Conservation (phyloP, 2,113 vertebrate genomes). For the Hyperoodon ampullatus region DNA sequence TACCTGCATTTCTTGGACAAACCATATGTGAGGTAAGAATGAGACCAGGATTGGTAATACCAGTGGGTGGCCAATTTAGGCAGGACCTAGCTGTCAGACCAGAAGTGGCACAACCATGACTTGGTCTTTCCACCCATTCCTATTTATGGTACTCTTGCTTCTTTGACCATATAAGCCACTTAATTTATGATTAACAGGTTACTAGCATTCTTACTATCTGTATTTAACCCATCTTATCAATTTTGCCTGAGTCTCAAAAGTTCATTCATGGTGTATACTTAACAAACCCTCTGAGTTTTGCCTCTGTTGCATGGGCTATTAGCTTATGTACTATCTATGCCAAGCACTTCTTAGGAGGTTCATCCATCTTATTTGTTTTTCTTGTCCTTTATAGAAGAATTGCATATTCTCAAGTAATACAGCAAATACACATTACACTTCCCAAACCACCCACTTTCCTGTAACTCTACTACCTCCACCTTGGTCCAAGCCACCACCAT, state of each 20-base stretch:
- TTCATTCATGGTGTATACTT: slow-evolving; percentile 14
- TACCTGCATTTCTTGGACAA: not conserved
- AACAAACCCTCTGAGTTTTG: slow-evolving; percentile 17
- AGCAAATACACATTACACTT: not conserved
- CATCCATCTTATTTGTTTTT: not conserved
- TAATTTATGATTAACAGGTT: not conserved
- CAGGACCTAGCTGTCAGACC: not conserved
- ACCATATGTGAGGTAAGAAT: not conserved
- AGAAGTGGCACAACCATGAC: not conserved
- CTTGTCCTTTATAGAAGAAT: slow-evolving; percentile 1
- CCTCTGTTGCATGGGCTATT: not conserved
- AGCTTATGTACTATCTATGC: not conserved
- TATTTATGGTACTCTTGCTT: not conserved
- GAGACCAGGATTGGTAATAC: not conserved
- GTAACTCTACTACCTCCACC: not conserved
- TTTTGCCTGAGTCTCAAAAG: not conserved
- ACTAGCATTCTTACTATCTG: not conserved
- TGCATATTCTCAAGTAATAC: not conserved
- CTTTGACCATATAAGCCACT: not conserved
- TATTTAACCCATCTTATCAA: not conserved
- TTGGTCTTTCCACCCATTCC: not conserved
- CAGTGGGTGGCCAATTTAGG: not conserved
- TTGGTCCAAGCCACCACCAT: not conserved
- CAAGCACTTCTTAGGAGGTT: not conserved
- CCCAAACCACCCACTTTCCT: slow-evolving; percentile 18